Percentiles rank a stretch among this genome's conserved stretches.
Evolutionary conservation across 2,113 vertebrate genomes (phyloP).

Genomic region (Menidia beryllina): DNA sequence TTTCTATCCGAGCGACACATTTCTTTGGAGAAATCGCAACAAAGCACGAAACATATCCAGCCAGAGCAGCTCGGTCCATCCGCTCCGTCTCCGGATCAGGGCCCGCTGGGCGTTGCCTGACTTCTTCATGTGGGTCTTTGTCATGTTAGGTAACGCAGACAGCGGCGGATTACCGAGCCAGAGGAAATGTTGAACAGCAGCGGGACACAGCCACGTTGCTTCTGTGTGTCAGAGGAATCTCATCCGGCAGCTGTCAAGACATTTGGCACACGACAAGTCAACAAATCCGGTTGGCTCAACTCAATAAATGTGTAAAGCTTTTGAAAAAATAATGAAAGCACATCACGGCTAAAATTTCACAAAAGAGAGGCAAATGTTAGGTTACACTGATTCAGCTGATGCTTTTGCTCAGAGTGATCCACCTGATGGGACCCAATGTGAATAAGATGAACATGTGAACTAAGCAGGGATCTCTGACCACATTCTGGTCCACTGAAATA

Average conservation of each 20-base stretch:
- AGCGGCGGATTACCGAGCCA: neutral
- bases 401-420: too few relatives aligned
- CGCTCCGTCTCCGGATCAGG: constrained; percentile 2
- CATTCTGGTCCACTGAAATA: too few relatives aligned
- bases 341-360: too few relatives aligned
- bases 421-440: too few relatives aligned
- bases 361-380: too few relatives aligned
- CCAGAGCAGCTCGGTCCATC: constrained; percentile 35
- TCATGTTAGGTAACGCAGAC: neutral
- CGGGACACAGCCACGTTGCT: constrained; percentile 5
- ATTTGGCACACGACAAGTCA: neutral
- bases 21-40: constrained; percentile 25
- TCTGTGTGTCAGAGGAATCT: neutral
- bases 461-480: too few relatives aligned
- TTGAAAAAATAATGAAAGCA: too few relatives aligned
- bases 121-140: constrained; percentile 37
- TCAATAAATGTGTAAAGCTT: too few relatives aligned
- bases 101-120: constrained; percentile 15
- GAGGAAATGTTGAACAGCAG: constrained; percentile 18
- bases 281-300: neutral
- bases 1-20: constrained; percentile 6
- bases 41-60: neutral
- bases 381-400: too few relatives aligned
- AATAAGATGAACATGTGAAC: too few relatives aligned
- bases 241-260: neutral